These are phyloP conservation scores for Anastrepha obliqua DNA, from an alignment of 1,140 invertebrate species.

Conservation along the genomic window DNA sequence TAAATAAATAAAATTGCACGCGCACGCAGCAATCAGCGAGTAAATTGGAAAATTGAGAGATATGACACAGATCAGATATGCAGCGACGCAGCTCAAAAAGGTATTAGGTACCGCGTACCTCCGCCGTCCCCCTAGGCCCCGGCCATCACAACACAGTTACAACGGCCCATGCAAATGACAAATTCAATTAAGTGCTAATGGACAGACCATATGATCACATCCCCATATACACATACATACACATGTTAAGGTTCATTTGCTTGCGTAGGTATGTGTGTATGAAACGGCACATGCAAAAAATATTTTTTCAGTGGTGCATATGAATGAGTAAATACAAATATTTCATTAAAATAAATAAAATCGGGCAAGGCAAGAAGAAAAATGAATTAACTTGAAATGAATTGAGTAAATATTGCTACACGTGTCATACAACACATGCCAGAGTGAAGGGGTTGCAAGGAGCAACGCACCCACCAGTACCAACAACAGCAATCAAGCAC, in stretches of 20 bases:
- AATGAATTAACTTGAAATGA: neutral
- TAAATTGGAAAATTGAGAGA: constrained; percentile 43
- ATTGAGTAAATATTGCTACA: constrained; percentile 5
- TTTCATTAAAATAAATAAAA: neutral
- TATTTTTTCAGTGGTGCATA: neutral
- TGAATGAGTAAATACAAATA: neutral
- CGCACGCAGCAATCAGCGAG: constrained; percentile 20
- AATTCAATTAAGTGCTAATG: constrained; percentile 4
- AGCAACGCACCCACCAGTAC: neutral
- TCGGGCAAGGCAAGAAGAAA: neutral
- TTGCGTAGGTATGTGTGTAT: neutral
- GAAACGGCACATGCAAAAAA: neutral
- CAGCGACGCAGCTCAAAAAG: constrained; percentile 13
- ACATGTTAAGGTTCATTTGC: neutral
- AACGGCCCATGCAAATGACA: constrained; percentile 27
- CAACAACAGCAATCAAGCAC: neutral
- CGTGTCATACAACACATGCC: neutral
- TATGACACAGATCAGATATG: constrained; percentile 40
- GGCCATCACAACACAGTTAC: neutral
- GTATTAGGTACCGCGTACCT: neutral
- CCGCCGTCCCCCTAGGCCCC: neutral
- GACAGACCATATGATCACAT: neutral
- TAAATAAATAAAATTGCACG: constrained; percentile 37
- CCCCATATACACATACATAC: neutral
- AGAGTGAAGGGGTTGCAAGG: neutral